Evolutionary conservation across 2,797 vertebrate genomes (phyloP).

Genomic region (Enteromius fasciolatus): DNA sequence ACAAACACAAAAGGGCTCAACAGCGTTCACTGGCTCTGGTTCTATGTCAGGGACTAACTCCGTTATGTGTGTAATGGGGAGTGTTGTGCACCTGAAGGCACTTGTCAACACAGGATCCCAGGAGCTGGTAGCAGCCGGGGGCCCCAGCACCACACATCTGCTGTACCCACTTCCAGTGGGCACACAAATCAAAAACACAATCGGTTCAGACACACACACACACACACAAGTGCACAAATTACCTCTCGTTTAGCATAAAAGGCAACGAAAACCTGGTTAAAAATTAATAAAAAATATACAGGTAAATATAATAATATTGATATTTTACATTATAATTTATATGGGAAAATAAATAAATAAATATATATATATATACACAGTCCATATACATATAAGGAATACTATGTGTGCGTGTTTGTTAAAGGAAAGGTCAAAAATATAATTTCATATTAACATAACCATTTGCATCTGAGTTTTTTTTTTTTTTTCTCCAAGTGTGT

Average conservation of each 20-base stretch:
- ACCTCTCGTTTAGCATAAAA: neutral
- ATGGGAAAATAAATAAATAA: too few relatives aligned
- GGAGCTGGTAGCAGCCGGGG: slow-evolving; percentile 73
- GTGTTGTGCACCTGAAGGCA: slow-evolving; percentile 79
- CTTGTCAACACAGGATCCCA: slow-evolving; percentile 74
- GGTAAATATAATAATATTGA: neutral
- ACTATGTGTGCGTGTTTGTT: neutral
- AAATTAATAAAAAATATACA: neutral
- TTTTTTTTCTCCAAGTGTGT: neutral
- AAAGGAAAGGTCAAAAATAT: neutral
- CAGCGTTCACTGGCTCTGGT: slow-evolving; percentile 44
- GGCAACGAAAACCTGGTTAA: neutral
- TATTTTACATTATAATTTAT: too few relatives aligned
- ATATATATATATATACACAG: too few relatives aligned
- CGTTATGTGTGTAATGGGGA: slow-evolving; percentile 77
- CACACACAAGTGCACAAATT: slow-evolving; percentile 20
- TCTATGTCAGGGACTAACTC: slow-evolving; percentile 65
- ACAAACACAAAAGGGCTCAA: slow-evolving; percentile 48
- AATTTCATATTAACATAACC: neutral
- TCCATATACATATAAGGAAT: neutral
- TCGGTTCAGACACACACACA: slow-evolving; percentile 29
- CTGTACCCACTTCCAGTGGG: slow-evolving; percentile 59
- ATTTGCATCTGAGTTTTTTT: neutral
- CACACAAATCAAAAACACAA: slow-evolving; percentile 43
- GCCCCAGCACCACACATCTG: slow-evolving; percentile 64